Conservation (phyloP, 2,113 vertebrate species). For the Protomyctophum bolini region DNA sequence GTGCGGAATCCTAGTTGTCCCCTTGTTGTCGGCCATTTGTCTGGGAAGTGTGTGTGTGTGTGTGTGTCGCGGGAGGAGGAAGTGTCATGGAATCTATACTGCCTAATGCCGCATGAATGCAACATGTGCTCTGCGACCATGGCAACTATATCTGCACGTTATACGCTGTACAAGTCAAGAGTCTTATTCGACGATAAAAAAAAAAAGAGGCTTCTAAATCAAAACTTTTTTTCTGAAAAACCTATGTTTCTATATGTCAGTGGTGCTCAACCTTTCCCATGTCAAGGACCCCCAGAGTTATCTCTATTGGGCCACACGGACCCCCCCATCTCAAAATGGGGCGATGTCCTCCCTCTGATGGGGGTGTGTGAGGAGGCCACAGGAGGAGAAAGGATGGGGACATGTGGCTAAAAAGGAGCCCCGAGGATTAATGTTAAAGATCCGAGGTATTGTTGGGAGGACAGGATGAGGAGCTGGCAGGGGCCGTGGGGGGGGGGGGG, state of each 20-base stretch:
- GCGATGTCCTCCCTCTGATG: too few species aligned
- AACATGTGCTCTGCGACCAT: constrained; percentile 22
- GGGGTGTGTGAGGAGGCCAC: neutral
- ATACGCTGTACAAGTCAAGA: neutral
- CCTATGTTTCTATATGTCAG: too few species aligned
- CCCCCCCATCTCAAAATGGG: too few species aligned
- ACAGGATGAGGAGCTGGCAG: neutral
- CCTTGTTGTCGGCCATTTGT: constrained; percentile 18
- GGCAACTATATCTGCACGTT: neutral
- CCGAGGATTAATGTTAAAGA: neutral
- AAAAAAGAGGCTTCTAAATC: too few species aligned
- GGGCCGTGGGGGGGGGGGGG: constrained; percentile 4
- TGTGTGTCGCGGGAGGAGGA: constrained; percentile 35
- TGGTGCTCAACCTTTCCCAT: too few species aligned
- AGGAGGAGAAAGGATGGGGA: neutral
- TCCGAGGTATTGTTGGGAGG: neutral
- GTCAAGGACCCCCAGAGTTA: too few species aligned
- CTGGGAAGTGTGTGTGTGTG: constrained; percentile 13
- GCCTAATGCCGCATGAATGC: constrained; percentile 5
- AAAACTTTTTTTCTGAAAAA: too few species aligned
- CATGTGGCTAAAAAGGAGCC: too few species aligned
- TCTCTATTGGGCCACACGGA: too few species aligned
- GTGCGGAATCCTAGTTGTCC: constrained; percentile 46
- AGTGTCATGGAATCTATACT: constrained; percentile 11
- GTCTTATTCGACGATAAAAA: too few species aligned